These are phyloP conservation scores for Peromyscus eremicus DNA, from an alignment of 2,797 vertebrate genomes.

Conservation along the genomic window DNA sequence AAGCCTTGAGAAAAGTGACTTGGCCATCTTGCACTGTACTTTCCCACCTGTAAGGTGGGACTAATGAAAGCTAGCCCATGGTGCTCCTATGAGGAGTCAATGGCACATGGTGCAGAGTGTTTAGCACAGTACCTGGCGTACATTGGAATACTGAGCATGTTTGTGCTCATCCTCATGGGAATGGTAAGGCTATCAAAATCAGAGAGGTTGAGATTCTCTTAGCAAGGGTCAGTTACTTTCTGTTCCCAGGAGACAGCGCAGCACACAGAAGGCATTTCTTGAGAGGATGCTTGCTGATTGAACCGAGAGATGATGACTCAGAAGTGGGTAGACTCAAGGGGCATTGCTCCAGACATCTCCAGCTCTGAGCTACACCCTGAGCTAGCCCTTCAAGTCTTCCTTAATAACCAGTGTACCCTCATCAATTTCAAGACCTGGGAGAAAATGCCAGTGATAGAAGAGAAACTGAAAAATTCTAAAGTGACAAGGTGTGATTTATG, in stretches of 20 bases:
- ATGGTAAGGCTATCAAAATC: background rate
- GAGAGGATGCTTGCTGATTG: background rate
- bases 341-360: background rate
- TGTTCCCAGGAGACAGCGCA: background rate
- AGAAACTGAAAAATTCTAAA: slow-evolving; percentile 9
- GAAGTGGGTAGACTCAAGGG: background rate
- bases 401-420: background rate
- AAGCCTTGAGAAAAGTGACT: background rate
- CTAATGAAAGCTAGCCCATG: background rate
- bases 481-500: slow-evolving; percentile 30
- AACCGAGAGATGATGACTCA: background rate
- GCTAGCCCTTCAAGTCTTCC: background rate
- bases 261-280: background rate
- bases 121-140: background rate
- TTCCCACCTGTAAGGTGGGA: background rate
- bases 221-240: background rate
- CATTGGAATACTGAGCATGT: too few relatives aligned
- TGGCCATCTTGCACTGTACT: background rate
- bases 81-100: background rate
- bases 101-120: too few relatives aligned
- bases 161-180: background rate
- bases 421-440: background rate
- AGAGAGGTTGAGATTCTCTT: background rate
- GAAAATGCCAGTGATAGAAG: background rate
- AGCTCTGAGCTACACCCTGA: background rate